Conservation (phyloP, 1,140 invertebrate genomes). For the Drosophila simulans region DNA sequence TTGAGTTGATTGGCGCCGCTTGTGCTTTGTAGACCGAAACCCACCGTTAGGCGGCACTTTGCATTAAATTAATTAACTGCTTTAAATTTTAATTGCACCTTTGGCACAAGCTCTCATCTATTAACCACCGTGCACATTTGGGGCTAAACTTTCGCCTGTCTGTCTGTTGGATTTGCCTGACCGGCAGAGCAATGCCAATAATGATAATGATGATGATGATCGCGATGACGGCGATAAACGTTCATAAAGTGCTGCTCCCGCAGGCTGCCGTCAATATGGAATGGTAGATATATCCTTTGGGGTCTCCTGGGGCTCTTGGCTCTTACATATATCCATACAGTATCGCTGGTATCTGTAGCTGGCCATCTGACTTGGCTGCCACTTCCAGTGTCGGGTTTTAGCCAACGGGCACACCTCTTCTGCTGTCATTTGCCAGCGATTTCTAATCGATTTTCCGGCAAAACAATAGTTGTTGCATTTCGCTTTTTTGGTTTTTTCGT, state of each 20-base stretch:
- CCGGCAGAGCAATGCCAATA: conserved; percentile 2
- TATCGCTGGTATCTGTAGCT: background rate
- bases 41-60: conserved; percentile 42
- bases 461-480: conserved; percentile 56
- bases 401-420: conserved; percentile 75
- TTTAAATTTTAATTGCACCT: conserved; percentile 74
- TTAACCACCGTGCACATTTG: conserved; percentile 6
- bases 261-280: conserved; percentile 32
- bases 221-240: conserved; percentile 38
- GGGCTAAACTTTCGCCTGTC: conserved; percentile 41
- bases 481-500: conserved; percentile 28
- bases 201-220: conserved; percentile 24
- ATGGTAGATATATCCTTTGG: conserved; percentile 39
- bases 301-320: conserved; percentile 24
- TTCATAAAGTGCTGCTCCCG: conserved; percentile 45
- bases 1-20: conserved; percentile 10
- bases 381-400: conserved; percentile 43
- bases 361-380: conserved; percentile 40
- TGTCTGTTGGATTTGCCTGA: conserved; percentile 4
- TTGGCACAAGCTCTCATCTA: conserved; percentile 48
- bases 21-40: conserved; percentile 37
- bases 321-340: background rate
- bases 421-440: conserved; percentile 80
- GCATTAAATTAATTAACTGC: conserved; percentile 76
- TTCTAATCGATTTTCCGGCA: conserved; percentile 77